phyloP scores from a whole-genome alignment of 2,797 vertebrate genomes.

The Danio aesculapii region DNA sequence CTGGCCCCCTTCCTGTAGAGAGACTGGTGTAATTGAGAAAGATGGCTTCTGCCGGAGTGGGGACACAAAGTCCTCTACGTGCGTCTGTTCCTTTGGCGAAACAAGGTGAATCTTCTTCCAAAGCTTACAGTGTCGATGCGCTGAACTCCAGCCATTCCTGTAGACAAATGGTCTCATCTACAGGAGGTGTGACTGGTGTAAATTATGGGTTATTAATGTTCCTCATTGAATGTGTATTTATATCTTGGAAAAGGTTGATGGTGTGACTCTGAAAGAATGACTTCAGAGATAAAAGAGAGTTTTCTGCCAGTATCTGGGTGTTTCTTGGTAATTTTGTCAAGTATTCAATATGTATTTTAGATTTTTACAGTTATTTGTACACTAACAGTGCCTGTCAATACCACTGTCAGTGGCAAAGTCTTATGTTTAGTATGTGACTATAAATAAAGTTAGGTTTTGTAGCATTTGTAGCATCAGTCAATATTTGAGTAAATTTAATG shows the following conservation, averaged over 20 bases:
- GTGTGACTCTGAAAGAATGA: conserved; percentile 25
- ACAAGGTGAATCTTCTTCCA: conserved; percentile 50
- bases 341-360: not conserved
- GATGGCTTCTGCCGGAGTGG: conserved; percentile 41
- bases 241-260: conserved; percentile 48
- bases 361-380: not conserved
- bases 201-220: conserved; percentile 61
- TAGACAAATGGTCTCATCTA: conserved; percentile 56
- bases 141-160: conserved; percentile 26
- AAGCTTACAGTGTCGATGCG: conserved; percentile 34
- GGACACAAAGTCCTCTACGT: conserved; percentile 49
- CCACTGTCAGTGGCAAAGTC: too few species aligned
- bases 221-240: conserved; percentile 55
- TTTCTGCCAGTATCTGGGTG: not conserved
- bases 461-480: not conserved
- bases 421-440: too few species aligned
- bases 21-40: conserved; percentile 55
- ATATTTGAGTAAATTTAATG: not conserved
- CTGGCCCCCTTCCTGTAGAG: conserved; percentile 47
- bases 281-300: conserved; percentile 15
- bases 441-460: too few species aligned
- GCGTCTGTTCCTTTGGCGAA: conserved; percentile 36
- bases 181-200: conserved; percentile 48
- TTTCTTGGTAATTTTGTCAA: not conserved
- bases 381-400: too few species aligned